These are phyloP conservation scores for Leptopilina clavipes DNA, from an alignment of 1,140 invertebrate genomes.

Conservation along the genomic window DNA sequence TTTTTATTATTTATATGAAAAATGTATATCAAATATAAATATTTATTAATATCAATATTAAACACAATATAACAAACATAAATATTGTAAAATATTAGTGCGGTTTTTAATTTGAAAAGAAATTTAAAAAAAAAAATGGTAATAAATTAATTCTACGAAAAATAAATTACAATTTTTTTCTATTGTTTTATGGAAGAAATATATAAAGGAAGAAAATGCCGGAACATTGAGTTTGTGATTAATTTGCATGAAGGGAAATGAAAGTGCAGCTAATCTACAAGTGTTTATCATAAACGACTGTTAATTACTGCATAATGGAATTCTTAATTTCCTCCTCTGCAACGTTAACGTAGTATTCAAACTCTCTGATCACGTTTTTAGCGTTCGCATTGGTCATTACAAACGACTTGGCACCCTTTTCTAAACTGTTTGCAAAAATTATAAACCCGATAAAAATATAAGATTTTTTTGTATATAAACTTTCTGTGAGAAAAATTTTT, in stretches of 20 bases:
- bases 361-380: constrained; percentile 32
- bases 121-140: too few species aligned
- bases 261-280: constrained; percentile 23
- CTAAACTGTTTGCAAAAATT: constrained; percentile 6
- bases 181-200: background rate
- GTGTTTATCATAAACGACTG: constrained; percentile 21
- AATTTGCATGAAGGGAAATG: constrained; percentile 17
- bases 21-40: too few species aligned
- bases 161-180: background rate
- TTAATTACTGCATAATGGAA: constrained; percentile 26
- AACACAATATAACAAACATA: too few species aligned
- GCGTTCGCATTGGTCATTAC: constrained; percentile 23
- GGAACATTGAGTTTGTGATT: constrained; percentile 26
- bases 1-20: too few species aligned
- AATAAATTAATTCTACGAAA: constrained; percentile 9
- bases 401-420: constrained; percentile 29
- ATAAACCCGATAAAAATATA: background rate
- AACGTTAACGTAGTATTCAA: constrained; percentile 9
- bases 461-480: background rate
- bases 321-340: constrained; percentile 21
- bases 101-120: too few species aligned
- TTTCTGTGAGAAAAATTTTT: background rate
- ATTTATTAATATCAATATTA: too few species aligned
- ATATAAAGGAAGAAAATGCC: background rate
- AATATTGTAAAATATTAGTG: too few species aligned